Percentiles rank a stretch among this genome's conserved stretches.
phyloP scores from a whole-genome alignment of 2,888 invertebrate species.

The Lasioglossum figueresi region DNA sequence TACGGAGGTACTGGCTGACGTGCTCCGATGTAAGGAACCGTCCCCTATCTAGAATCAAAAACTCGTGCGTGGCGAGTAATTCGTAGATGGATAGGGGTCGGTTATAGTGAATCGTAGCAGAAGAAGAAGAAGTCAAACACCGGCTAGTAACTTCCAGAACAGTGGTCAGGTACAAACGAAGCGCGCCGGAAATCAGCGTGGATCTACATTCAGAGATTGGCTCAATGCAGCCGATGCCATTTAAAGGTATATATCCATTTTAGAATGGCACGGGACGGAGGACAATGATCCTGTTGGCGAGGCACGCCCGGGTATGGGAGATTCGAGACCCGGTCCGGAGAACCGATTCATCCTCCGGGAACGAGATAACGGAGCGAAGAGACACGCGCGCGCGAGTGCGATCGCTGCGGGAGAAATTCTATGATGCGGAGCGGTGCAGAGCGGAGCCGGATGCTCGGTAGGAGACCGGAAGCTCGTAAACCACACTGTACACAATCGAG shows the following conservation, averaged over 20 bases:
- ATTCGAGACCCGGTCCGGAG: neutral
- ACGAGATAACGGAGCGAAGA: neutral
- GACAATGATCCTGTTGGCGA: neutral
- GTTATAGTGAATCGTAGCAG: neutral
- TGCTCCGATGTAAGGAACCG: neutral
- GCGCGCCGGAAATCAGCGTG: neutral
- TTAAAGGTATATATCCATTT: conserved; percentile 1
- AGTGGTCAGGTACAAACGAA: neutral
- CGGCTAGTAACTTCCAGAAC: neutral
- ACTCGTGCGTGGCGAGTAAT: neutral
- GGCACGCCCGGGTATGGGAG: neutral
- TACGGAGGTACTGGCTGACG: neutral
- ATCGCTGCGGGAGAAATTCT: conserved; percentile 36
- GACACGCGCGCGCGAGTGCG: neutral
- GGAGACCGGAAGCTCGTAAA: conserved; percentile 62
- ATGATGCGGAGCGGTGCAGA: conserved; percentile 21
- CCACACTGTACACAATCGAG: conserved; percentile 60
- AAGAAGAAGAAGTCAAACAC: neutral
- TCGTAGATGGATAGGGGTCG: neutral
- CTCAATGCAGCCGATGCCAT: neutral
- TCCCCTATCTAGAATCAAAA: neutral
- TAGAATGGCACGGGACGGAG: neutral
- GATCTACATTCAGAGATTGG: neutral
- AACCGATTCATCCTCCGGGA: neutral
- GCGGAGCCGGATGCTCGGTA: conserved; percentile 44